Base-by-base conservation (phyloP, 2,888 invertebrate genomes). In the Poecilobothrus nobilitatus region DNA sequence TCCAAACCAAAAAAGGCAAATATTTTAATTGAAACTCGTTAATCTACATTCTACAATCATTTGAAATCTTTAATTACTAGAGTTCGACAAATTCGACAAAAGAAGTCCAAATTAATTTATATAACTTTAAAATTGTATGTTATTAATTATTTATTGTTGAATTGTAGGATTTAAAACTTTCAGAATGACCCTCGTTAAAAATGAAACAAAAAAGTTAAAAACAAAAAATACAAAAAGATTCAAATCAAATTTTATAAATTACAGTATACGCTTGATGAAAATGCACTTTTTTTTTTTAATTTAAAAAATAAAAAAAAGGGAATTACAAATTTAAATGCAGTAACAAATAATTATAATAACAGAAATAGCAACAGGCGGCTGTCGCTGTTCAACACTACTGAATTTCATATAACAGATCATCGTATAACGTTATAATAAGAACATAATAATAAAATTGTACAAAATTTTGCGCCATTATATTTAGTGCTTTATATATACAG, bases 241-340 rank as follows among this genome's bases (percentile, higher is more conserved):
- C 18, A 53, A 53, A 53, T 53, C 15, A 53, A 53, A 53, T 53
- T 53, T 53, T 53, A n/a, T 12, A 53, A 53, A 53, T 53, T 53
- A 53, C 53, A 53, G n/a, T 53, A 53, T n/a, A 53, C 53, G 53
- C 18, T 53, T 53, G n/a, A n/a, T 53, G 53, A 53, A 53, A 53
- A 53, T 53, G 53, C 53, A n/a, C n/a, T 53, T 53, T 53, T 53
- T 41, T 41, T 41, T 41, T 41, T 41, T 41, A 12, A 15, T 41
- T 12, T 27, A 27, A 2, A 27, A 27, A 27, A n/a, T n/a, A n/a
- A n/a, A 27, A 27, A 27, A 12, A 53, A 53, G 53, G 53, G 53
- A 53, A 53, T 27, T 27, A 27, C 27, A 27, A 18, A 53, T 53
- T 53, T 18, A 18, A 53, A 53, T 53, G 53, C 53, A 53, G n/a